Conservation (phyloP, 2,888 invertebrate species). For the Melanostoma mellinum region DNA sequence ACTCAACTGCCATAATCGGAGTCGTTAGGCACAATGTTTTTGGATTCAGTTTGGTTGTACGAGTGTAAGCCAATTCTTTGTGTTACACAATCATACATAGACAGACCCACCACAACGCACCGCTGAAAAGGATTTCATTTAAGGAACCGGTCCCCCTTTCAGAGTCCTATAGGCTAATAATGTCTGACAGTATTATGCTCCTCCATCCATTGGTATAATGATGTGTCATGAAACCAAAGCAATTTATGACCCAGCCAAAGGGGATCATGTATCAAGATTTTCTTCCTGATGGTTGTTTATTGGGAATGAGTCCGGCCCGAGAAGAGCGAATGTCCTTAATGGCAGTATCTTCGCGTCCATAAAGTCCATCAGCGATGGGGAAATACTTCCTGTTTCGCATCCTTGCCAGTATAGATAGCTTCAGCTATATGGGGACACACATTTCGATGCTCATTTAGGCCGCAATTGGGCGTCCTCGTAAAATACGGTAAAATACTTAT, state of each 20-base stretch:
- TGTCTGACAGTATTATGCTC: constrained; percentile 58
- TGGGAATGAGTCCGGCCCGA: constrained; percentile 36
- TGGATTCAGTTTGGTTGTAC: constrained; percentile 23
- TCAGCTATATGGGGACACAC: constrained; percentile 22
- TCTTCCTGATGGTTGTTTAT: constrained; percentile 42
- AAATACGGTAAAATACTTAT: constrained; percentile 67
- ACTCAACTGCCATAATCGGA: constrained; percentile 41
- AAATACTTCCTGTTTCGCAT: constrained; percentile 53
- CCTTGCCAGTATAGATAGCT: constrained; percentile 28
- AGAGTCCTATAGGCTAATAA: constrained; percentile 45
- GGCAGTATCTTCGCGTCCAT: constrained; percentile 66
- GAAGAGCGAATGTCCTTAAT: constrained; percentile 64
- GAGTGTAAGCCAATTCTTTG: constrained; percentile 3
- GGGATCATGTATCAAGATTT: constrained; percentile 73
- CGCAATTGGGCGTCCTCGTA: constrained; percentile 63
- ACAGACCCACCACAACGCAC: constrained; percentile 5
- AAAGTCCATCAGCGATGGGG: constrained; percentile 65
- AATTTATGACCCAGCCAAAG: constrained; percentile 67
- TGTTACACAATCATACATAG: constrained; percentile 41
- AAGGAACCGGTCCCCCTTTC: constrained; percentile 13
- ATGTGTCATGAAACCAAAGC: constrained; percentile 70
- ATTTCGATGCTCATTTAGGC: constrained; percentile 60
- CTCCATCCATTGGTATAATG: constrained; percentile 64
- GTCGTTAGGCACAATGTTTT: constrained; percentile 53
- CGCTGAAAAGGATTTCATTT: constrained; percentile 49